Evolutionary conservation across 2,113 vertebrate species (phyloP), one percentile per base, ranked within the genome.

Genomic region (Miniopterus natalensis): DNA sequence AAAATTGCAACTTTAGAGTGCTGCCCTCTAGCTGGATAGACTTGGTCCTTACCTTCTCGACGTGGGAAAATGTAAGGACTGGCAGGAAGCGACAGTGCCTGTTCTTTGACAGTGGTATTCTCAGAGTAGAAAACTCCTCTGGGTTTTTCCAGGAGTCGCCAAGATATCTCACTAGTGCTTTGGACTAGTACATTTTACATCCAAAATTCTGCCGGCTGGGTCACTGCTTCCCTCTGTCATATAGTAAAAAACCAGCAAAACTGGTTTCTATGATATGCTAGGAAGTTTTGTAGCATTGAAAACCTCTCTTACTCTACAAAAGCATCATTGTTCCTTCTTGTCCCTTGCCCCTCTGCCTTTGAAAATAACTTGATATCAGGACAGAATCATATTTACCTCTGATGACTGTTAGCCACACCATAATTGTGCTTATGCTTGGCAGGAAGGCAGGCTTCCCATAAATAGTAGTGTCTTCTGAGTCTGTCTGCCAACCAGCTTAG

Each of bases 181-280:
- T 80, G 88, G 75, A 49, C 25, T 49, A 31, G 42, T 18, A 71
- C 42, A 63, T 92, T 66, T 84, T 85, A 49, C 31, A 53, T 93
- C 95, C 90, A 47, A 59, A 92, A 95, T 92, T 71, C 61, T 80
- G 40, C 66, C 4, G 2, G 49, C 85, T 68, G 59, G 91, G 42
- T 79, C 79, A 88, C 59, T 88, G 71, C 88, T 78, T 92, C 85
- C 55, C 92, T 93, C 88, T 92, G 95, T 90, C 55, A 6, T 93
- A 40, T 80, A 96, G 93, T 95, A 95, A 96, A 93, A 97, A 98
- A 93, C 80, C 92, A 95, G 95, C 85, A 88, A 93, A 95, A 96
- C 96, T 83, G 88, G 96, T 97, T 97, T 90, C 78, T 55, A 4
- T 89, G 88, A 97, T 92, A 88, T 61, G 90, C 90, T 94, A 71